phyloP scores from a whole-genome alignment of 2,888 invertebrate species.

The Tanypteryx hageni region DNA sequence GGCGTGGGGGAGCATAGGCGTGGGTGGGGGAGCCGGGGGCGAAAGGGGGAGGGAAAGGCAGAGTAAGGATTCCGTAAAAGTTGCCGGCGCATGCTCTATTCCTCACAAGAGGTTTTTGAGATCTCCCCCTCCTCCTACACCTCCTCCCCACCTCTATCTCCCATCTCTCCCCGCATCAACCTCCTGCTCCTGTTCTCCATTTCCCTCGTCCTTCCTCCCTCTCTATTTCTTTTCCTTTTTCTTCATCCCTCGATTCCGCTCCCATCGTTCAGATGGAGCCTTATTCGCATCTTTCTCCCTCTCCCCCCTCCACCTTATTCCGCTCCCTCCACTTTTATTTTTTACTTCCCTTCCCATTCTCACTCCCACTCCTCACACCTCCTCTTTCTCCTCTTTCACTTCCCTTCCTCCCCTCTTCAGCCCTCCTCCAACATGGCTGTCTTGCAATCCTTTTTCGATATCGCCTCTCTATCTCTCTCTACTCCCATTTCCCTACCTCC shows the following conservation, averaged over 20 bases:
- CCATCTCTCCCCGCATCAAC: background rate
- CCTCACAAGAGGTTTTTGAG: slow-evolving; percentile 64
- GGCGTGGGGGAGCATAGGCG: background rate
- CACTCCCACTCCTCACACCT: background rate
- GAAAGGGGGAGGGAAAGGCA: slow-evolving; percentile 22
- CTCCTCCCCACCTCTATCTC: background rate
- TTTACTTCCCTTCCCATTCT: background rate
- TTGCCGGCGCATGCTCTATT: slow-evolving; percentile 62
- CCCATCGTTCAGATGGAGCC: slow-evolving; percentile 20
- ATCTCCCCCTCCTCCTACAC: slow-evolving; percentile 33
- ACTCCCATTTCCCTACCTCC: background rate
- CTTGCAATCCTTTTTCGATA: slow-evolving; percentile 45
- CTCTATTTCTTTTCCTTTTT: background rate
- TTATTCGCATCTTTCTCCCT: background rate
- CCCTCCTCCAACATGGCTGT: slow-evolving; percentile 48
- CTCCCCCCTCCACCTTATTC: background rate
- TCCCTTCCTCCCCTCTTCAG: background rate
- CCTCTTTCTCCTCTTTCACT: background rate
- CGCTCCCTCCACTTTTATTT: background rate
- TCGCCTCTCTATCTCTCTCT: slow-evolving; percentile 12
- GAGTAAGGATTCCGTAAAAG: slow-evolving; percentile 63
- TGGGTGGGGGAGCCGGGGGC: background rate
- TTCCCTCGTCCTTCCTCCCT: background rate
- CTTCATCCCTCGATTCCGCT: background rate
- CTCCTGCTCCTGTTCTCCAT: background rate